A percentile compares a stretch with the other conserved stretches of the same genome.
Conservation (phyloP, 2,888 invertebrate genomes). For the Pyrrhia umbra region DNA sequence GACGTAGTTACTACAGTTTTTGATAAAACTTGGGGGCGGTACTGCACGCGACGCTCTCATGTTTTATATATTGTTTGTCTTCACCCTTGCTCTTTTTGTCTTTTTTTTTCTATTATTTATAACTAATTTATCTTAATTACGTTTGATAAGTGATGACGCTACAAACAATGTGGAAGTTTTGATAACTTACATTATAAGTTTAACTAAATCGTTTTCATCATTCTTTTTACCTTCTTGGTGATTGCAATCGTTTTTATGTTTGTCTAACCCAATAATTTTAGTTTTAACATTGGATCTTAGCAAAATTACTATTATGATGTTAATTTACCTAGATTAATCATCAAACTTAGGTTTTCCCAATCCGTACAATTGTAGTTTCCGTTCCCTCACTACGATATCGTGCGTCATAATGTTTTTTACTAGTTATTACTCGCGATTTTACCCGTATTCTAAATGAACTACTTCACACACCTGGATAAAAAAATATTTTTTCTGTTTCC, state of each 20-base stretch:
- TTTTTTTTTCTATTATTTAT: conserved; percentile 44
- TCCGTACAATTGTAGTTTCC: conserved; percentile 1
- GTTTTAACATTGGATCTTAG: not conserved
- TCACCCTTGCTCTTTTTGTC: conserved; percentile 35
- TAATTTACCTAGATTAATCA: conserved; percentile 9
- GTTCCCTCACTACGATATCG: not conserved
- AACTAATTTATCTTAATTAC: conserved; percentile 54
- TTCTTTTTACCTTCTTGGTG: not conserved
- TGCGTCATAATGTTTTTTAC: conserved; percentile 24
- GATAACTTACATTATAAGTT: not conserved
- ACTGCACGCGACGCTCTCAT: conserved; percentile 34
- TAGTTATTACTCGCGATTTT: too few species aligned
- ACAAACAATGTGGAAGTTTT: not conserved
- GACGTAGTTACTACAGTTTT: conserved; percentile 21
- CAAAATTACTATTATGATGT: not conserved
- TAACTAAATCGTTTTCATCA: not conserved
- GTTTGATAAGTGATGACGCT: conserved; percentile 38
- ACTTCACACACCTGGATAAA: too few species aligned
- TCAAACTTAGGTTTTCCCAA: conserved; percentile 39
- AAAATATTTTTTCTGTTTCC: too few species aligned
- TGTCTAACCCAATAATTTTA: not conserved
- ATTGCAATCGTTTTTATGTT: not conserved
- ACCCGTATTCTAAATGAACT: too few species aligned
- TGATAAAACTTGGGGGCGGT: conserved; percentile 54
- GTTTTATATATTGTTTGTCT: conserved; percentile 23